Conservation (phyloP, 2,797 vertebrate genomes). For the Paguma larvata region DNA sequence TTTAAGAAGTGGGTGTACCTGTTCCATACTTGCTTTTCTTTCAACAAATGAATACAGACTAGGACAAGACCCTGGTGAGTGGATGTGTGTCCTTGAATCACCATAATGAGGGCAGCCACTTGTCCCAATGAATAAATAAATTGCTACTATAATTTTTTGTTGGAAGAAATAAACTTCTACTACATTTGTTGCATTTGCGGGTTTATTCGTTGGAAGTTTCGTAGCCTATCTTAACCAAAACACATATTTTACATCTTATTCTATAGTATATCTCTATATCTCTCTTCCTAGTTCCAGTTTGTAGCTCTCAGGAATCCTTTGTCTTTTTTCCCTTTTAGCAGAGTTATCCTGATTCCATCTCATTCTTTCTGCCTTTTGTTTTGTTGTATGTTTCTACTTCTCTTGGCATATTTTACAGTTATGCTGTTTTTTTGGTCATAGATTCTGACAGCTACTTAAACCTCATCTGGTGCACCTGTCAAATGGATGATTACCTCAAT, state of each 20-base stretch:
- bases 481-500: not conserved
- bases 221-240: not conserved
- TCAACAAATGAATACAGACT: not conserved
- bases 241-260: not conserved
- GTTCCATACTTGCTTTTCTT: not conserved
- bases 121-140: not conserved
- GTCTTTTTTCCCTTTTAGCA: not conserved
- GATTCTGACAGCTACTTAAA: not conserved
- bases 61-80: not conserved
- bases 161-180: constrained; percentile 14
- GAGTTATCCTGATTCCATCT: not conserved
- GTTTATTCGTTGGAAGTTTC: not conserved
- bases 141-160: not conserved
- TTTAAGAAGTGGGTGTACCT: not conserved
- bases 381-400: not conserved
- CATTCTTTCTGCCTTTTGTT: not conserved
- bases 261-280: not conserved
- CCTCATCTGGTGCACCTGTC: not conserved
- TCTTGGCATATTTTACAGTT: not conserved
- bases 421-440: not conserved
- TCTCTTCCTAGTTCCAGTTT: not conserved
- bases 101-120: not conserved
- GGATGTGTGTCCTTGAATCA: not conserved
- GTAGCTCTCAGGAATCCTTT: not conserved
- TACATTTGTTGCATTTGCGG: not conserved